phyloP scores from a whole-genome alignment of 2,797 vertebrate species.

The Sardinella longiceps region DNA sequence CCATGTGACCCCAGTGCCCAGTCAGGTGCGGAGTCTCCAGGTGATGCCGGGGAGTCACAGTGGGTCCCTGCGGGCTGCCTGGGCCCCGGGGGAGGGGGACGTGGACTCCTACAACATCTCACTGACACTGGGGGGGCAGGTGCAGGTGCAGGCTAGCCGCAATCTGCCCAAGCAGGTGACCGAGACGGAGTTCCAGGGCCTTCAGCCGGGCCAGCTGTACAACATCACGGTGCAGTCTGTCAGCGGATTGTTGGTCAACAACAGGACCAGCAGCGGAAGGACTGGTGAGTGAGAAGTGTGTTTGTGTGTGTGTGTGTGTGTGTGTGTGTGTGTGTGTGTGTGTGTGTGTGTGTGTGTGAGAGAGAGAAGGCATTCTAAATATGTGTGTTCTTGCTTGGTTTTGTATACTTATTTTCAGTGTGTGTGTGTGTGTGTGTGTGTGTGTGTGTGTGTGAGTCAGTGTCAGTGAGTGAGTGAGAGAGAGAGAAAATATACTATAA shows the following conservation, averaged over 20 bases:
- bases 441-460: no score
- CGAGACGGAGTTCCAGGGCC: slow-evolving; percentile 77
- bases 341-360: not conserved
- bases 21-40: slow-evolving; percentile 81
- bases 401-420: no score
- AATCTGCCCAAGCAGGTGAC: slow-evolving; percentile 82
- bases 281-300: slow-evolving; percentile 74
- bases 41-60: slow-evolving; percentile 70
- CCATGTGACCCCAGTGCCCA: slow-evolving; percentile 78
- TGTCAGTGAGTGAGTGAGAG: no score
- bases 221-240: slow-evolving; percentile 78
- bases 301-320: no score
- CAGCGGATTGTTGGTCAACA: slow-evolving; percentile 83
- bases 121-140: slow-evolving; percentile 70
- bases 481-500: no score
- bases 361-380: no score
- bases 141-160: slow-evolving; percentile 72
- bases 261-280: slow-evolving; percentile 69
- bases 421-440: no score
- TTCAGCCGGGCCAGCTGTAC: slow-evolving; percentile 86
- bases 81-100: slow-evolving; percentile 87
- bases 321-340: no score
- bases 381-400: no score
- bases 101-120: slow-evolving; percentile 85
- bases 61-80: slow-evolving; percentile 79